Percentiles rank a stretch among this genome's conserved stretches.
phyloP scores from a whole-genome alignment of 2,113 vertebrate genomes.

The Sinocyclocheilus anophthalmus region DNA sequence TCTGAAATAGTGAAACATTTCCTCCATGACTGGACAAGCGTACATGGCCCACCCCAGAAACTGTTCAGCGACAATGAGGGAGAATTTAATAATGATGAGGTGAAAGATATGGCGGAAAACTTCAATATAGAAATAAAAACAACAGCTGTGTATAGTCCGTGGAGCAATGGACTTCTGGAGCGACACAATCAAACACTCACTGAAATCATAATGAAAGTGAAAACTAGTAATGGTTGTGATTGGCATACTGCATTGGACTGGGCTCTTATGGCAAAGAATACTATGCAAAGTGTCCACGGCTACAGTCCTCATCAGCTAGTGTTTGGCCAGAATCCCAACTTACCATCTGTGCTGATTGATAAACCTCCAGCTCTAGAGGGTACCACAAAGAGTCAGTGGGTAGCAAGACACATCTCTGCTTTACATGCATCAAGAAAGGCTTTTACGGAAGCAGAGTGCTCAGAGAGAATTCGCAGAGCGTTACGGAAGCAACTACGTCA shows the following conservation, averaged over 20 bases:
- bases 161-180: neutral
- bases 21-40: neutral
- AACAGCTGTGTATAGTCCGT: neutral
- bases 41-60: neutral
- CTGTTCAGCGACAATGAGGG: neutral
- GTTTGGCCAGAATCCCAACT: neutral
- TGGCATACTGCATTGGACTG: neutral
- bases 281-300: neutral
- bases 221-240: neutral
- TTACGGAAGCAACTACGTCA: neutral
- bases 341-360: neutral
- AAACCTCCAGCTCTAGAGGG: neutral
- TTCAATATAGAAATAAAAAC: neutral
- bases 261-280: neutral
- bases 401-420: neutral
- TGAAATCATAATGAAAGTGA: neutral
- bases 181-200: neutral
- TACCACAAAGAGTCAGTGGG: neutral
- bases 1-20: neutral
- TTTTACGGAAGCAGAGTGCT: neutral
- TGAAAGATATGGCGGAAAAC: neutral
- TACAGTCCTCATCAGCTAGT: neutral
- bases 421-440: neutral
- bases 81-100: neutral
- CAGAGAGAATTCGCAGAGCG: neutral